Evolutionary conservation across 2,888 invertebrate genomes (phyloP), one percentile per base, ranked within the genome.

Genomic region (Pyrochroa serraticornis): DNA sequence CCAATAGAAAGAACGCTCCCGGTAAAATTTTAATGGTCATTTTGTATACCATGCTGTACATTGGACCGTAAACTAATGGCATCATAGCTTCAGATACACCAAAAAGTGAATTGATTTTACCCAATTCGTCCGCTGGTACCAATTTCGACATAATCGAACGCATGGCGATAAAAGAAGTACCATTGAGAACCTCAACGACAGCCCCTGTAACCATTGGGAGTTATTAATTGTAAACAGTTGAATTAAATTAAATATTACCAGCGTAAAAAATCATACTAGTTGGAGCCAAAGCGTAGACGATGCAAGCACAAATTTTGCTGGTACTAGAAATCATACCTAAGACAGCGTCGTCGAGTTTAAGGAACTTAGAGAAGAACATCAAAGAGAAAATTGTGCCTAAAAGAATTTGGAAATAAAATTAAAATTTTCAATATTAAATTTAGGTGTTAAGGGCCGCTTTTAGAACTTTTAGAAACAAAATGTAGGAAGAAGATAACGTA

Each of bases 141-240:
- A 82, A 78, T 67, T 85, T 85, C 0, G 83, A 81, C 1, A 83
- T 83, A 49, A 84, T 81, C 1, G 85, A 83, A 50, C 85, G 76
- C 49, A 85, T 78, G 1, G 84, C 83, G 30, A 84, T 83, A 14
- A 84, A 74, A 0, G 83, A 82, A 1, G 82, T 81, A n/a, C 82
- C 81, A 43, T 68, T 70, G 3, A 74, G 53, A 12, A 68, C 51
- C 37, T 84, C 83, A 66, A 83, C 82, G 51, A 84, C 77, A 13
- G 84, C 84, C 64, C 84, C 78, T 7, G 81, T n/a, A 66, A 66
- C 30, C 43, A 5, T 12, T 30, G n/a, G 14, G 12, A 1, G 6
- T 30, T n/a, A 34, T 7, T 39, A 8, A 10, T 39, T 10, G 10
- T 39, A 8, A n/a, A n/a, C 7, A 10, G 9, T 13, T 39, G n/a